Base-by-base conservation (phyloP, 2,888 invertebrate genomes). In the Harpalus rufipes region DNA sequence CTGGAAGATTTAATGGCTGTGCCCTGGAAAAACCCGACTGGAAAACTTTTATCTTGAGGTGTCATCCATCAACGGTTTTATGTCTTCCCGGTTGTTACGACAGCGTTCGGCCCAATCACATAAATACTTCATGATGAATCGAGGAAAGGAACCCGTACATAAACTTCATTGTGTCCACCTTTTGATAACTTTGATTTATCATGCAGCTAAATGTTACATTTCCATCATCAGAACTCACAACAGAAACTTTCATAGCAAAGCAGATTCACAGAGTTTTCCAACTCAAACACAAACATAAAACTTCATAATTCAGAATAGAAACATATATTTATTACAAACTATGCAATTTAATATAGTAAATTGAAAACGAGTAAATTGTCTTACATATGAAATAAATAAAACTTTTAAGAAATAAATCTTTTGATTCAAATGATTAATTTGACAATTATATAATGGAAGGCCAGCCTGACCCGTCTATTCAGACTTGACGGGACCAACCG, bases 1-100 rank as follows among this genome's bases (percentile, higher is more conserved):
- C 32, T 56, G 79, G 79, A 80, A 85, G 80, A 85, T 80, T 80
- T 85, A 85, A 85, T 80, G 85, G 85, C 65, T 61, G 83, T 39
- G 59, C 39, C 56, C 56, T 51, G 59, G 58, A 78, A 78, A 78
- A 78, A 76, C 51, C 18, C 44, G 56, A 51, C 56, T 76, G 51
- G 76, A 76, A 76, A 76, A 78, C 56, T 78, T 78, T 58, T 78
- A 78, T 78, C 78, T 78, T 78, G 78, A 58, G 78, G 56, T 58
- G 78, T 78, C 78, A 58, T 78, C 78, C 58, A 78, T 78, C 78
- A 78, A 58, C 56, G 58, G 56, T 78, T 78, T 78, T 78, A 78
- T 78, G 78, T 44, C 51, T 74, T 74, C 51, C 51, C 51, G 74
- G 44, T 74, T 51, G 74, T 78, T 78, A 44, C 72, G 41, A 44